Base-by-base conservation (phyloP, 2,888 invertebrate species). In the Ptilodon capucinus region DNA sequence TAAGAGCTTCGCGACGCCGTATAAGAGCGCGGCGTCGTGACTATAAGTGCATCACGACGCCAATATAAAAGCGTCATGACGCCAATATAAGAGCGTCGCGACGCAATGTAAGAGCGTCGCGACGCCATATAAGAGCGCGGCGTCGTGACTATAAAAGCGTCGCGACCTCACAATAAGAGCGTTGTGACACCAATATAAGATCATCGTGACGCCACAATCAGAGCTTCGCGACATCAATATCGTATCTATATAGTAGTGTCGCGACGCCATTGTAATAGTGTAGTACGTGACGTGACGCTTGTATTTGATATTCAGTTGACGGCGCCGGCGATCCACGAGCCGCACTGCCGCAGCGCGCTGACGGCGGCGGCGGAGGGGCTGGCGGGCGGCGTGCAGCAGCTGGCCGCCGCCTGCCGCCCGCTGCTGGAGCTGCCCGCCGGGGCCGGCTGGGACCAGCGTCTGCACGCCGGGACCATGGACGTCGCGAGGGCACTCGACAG, bases 281-380 rank as follows among this genome's bases (percentile, higher is more conserved):
- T 23, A n/a, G n/a, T n/a, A n/a, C n/a, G n/a, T n/a, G n/a, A n/a
- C 8, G 23, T 9, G 23, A 23, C 7, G 23, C 7, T 1, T 23
- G 7, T 2, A 23, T 23, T 23, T 18, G 0, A 18, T 34, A n/a
- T 6, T 0, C 59, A 89, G 88, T 50, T 89, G 0, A 80, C 83
- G 11, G 80, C 83, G 0, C 76, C 84, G 0, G 79, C 82, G 0
- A 81, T 86, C 47, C 67, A 72, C 28, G 83, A 86, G 63, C 77
- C 85, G 0, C 87, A 85, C 68, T 87, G 89, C 54, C 84, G 76
- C 39, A 86, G 84, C 25, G 88, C 88, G 0, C 60, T 89, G 1
- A 68, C 77, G 0, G 84, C 82, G 0, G 74, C 86, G 0, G 65
- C 74, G 0, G 81, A 81, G 19, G 59, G 60, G 19, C 68, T 86